phyloP scores from a whole-genome alignment of 2,888 invertebrate species.

The Hecatera dysodea region DNA sequence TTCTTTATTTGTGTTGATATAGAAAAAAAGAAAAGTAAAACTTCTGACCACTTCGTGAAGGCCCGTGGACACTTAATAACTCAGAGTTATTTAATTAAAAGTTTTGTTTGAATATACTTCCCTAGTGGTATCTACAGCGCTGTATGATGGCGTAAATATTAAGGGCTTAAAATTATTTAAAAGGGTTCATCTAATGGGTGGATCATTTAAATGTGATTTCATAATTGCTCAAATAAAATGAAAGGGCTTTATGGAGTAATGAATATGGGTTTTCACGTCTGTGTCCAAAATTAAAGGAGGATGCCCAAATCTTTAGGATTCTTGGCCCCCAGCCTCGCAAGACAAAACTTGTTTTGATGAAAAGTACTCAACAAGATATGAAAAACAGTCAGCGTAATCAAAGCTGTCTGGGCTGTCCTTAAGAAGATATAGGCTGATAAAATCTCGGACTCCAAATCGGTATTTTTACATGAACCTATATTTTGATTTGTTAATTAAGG shows the following conservation, averaged over 20 bases:
- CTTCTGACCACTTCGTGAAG: conserved; percentile 15
- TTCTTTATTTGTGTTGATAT: conserved; percentile 24
- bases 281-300: neutral
- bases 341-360: too few species aligned
- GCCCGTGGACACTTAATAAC: conserved; percentile 28
- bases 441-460: too few species aligned
- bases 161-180: neutral
- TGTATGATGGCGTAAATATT: conserved; percentile 5
- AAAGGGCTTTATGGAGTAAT: neutral
- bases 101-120: conserved; percentile 40
- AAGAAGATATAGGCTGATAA: too few species aligned
- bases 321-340: too few species aligned
- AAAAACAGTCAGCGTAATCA: too few species aligned
- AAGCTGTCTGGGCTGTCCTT: too few species aligned
- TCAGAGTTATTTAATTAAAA: conserved; percentile 55
- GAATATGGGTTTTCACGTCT: neutral
- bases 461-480: too few species aligned
- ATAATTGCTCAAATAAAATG: neutral
- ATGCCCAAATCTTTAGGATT: too few species aligned
- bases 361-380: too few species aligned
- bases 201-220: neutral
- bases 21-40: conserved; percentile 9
- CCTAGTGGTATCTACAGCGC: neutral
- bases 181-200: neutral
- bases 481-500: too few species aligned